Base-by-base conservation (phyloP, 2,888 invertebrate species). In the Hyles lineata region DNA sequence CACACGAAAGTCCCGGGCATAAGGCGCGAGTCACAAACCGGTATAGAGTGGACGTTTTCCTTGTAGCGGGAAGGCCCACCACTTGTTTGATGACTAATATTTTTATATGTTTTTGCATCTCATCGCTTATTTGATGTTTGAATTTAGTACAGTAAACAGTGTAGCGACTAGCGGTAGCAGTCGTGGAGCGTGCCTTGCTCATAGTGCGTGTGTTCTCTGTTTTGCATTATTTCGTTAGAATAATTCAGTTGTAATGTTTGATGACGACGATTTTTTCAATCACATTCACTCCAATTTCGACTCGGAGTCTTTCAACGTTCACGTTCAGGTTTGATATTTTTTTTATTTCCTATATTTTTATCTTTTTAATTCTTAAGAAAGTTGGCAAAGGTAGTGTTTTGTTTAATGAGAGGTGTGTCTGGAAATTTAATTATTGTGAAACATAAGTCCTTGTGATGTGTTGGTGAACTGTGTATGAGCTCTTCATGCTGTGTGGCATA, bases 241-340 rank as follows among this genome's bases (percentile, higher is more conserved):
- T 11, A 70, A 70, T 73, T 63, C 76, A 76, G 78, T 75, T 76
- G 78, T 78, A 78, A 83, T 84, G 84, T 78, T 77, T 76, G 78
- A 78, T 67, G 76, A 76, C 74, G 76, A 78, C 59, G 76, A 76
- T 35, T 17, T n/a, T 55, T 43, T 43, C 15, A 11, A 43, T 2
- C 43, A 43, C 43, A 43, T 43, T 15, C 43, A 43, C 15, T 11
- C 43, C 2, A 43, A 43, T 43, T 43, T 43, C 11, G 43, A 43
- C 43, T 15, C 43, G 43, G 43, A 43, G 2, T 43, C 43, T 1
- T 43, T 43, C 43, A 77, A 83, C 72, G 80, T 82, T 70, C 76
- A 43, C 74, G 29, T 80, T 75, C 77, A 79, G 60, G 60, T 60
- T 60, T 60, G 60, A 60, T 60, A 60, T 17, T 6, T 60, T 60